Evolutionary conservation across 2,113 vertebrate species (phyloP).

Genomic region (Silurus meridionalis): DNA sequence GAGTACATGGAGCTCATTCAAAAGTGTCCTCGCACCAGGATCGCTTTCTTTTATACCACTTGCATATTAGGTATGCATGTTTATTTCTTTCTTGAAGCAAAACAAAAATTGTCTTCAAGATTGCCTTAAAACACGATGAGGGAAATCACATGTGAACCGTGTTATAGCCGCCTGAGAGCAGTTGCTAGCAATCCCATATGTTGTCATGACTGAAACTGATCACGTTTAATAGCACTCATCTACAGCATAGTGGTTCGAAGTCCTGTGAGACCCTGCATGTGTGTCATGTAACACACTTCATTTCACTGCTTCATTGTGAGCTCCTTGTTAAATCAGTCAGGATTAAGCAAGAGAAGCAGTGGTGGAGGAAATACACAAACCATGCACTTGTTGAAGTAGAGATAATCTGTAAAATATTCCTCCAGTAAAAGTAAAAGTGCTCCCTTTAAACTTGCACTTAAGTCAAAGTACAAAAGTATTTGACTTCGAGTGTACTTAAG

Average conservation of each 20-base stretch:
- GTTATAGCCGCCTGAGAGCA: slow-evolving; percentile 21
- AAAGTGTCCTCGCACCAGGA: not conserved
- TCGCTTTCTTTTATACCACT: not conserved
- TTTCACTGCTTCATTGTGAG: slow-evolving; percentile 26
- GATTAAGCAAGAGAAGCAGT: slow-evolving; percentile 2
- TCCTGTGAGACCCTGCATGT: slow-evolving; percentile 19
- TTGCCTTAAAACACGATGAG: slow-evolving; percentile 5
- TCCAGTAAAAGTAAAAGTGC: too few species aligned
- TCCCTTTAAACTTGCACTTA: too few species aligned
- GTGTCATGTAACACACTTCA: slow-evolving; percentile 21
- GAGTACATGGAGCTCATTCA: not conserved
- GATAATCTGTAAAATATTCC: too few species aligned
- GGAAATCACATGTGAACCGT: not conserved
- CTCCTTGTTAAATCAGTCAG: slow-evolving; percentile 18
- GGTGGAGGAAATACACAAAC: not conserved
- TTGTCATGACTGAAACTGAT: slow-evolving; percentile 24
- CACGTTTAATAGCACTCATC: slow-evolving; percentile 34
- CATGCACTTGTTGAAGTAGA: not conserved
- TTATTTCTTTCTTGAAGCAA: not conserved
- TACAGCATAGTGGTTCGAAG: slow-evolving; percentile 13
- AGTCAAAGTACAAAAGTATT: too few species aligned
- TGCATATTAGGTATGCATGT: not conserved
- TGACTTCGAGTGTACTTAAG: too few species aligned
- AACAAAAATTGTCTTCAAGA: not conserved
- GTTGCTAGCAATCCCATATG: slow-evolving; percentile 37